Conservation (phyloP, 2,113 vertebrate genomes). For the Urocynchramus pylzowi region DNA sequence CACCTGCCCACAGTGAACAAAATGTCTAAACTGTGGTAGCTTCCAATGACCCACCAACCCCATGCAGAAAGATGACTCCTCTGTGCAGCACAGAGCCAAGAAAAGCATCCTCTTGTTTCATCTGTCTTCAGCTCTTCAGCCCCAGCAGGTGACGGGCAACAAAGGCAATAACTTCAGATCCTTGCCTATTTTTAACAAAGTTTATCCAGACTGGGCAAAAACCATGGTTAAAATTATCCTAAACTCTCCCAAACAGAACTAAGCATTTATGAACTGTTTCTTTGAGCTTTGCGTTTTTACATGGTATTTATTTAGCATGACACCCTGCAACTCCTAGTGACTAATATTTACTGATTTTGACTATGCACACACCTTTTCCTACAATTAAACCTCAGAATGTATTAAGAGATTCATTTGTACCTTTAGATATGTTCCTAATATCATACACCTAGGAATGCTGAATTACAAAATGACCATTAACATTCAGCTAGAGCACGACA, state of each 20-base stretch:
- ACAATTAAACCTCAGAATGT: background rate
- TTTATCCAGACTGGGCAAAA: background rate
- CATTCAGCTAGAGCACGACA: background rate
- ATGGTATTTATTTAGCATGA: background rate
- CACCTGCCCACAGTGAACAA: background rate
- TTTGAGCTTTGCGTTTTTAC: background rate
- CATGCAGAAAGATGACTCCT: background rate
- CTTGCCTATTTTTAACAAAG: background rate
- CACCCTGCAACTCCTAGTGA: background rate
- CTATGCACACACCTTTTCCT: background rate
- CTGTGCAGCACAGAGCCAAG: background rate
- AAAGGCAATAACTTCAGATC: background rate
- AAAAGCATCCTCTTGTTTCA: background rate
- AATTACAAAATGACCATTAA: background rate
- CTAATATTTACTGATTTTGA: background rate
- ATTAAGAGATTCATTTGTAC: background rate
- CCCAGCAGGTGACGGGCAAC: background rate
- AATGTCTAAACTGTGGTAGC: background rate
- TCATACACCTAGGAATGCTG: background rate
- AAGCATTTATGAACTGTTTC: background rate
- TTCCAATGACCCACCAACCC: background rate
- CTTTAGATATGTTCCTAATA: background rate
- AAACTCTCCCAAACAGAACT: background rate
- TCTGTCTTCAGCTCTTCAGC: background rate
- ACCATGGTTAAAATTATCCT: background rate